A percentile compares a stretch with the other conserved stretches of the same genome.
phyloP scores from a whole-genome alignment of 2,797 vertebrate species.

The Anolis apletophallus region DNA sequence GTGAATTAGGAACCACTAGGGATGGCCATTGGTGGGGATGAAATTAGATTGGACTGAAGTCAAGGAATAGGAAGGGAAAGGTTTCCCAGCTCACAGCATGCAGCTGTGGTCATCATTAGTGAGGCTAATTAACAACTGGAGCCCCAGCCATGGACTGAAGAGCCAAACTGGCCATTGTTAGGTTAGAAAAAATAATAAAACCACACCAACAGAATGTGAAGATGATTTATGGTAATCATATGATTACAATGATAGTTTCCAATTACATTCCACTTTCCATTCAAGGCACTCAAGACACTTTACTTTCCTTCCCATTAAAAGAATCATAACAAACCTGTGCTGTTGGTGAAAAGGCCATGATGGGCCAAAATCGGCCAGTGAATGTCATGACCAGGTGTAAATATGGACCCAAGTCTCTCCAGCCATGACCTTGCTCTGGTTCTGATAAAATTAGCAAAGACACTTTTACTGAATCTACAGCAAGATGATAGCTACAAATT shows the following conservation, averaged over 20 bases:
- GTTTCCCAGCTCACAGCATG: not conserved
- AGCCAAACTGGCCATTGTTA: not conserved
- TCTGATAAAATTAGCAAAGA: not conserved
- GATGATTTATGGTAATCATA: not conserved
- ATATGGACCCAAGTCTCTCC: not conserved
- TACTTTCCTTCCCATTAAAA: not conserved
- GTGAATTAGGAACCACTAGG: conserved; percentile 22
- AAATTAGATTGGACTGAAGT: not conserved
- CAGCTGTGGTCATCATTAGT: not conserved
- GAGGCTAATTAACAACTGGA: not conserved
- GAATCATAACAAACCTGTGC: not conserved
- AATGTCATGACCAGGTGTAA: not conserved
- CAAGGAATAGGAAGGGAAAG: conserved; percentile 1
- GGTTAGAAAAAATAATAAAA: not conserved
- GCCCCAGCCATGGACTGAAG: not conserved
- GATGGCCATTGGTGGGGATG: conserved; percentile 40
- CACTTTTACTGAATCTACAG: not conserved
- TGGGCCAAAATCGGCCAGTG: not conserved
- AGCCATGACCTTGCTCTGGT: not conserved
- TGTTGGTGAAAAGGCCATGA: not conserved
- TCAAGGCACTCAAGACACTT: not conserved
- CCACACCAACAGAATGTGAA: too few relatives aligned
- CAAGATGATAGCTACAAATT: not conserved
- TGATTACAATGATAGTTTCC: not conserved
- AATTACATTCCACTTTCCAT: not conserved